Evolutionary conservation across 2,113 vertebrate species (phyloP).

Genomic region (Pagrus major): DNA sequence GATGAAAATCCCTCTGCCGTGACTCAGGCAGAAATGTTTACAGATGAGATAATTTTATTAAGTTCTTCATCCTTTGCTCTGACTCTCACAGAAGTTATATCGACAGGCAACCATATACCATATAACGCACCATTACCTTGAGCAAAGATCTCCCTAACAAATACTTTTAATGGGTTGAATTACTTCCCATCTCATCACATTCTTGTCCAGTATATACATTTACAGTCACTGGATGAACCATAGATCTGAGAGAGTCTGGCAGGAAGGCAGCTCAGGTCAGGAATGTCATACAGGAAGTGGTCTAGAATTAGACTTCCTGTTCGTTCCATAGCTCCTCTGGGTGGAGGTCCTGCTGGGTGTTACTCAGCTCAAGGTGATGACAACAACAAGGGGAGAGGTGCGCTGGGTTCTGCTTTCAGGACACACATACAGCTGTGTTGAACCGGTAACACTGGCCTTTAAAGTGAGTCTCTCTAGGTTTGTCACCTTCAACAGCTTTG

Average conservation of each 20-base stretch:
- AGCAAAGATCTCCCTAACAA: too few species aligned
- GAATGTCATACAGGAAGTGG: constrained; percentile 88
- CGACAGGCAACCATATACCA: too few species aligned
- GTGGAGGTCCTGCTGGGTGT: constrained; percentile 59
- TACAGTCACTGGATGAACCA: neutral
- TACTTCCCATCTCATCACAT: neutral
- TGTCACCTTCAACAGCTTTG: neutral
- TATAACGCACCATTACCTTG: too few species aligned
- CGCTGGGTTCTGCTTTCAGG: constrained; percentile 7
- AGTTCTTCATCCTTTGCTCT: too few species aligned
- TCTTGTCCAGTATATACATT: neutral
- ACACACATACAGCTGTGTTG: neutral
- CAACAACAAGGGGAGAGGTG: constrained; percentile 18
- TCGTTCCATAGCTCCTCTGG: constrained; percentile 64
- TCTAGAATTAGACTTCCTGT: constrained; percentile 87
- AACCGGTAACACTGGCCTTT: neutral
- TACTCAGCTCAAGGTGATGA: constrained; percentile 70
- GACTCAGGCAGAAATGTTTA: too few species aligned
- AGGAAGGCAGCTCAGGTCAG: constrained; percentile 83
- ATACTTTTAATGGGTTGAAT: neutral
- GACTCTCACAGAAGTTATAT: too few species aligned
- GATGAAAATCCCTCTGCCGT: too few species aligned
- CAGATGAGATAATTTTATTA: too few species aligned
- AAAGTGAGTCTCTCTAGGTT: neutral
- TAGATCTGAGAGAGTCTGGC: constrained; percentile 52